Percentiles rank a stretch among this genome's conserved stretches.
These are phyloP conservation scores for Trissolcus brochymenae DNA, from an alignment of 2,888 invertebrate genomes.

Conservation along the genomic window DNA sequence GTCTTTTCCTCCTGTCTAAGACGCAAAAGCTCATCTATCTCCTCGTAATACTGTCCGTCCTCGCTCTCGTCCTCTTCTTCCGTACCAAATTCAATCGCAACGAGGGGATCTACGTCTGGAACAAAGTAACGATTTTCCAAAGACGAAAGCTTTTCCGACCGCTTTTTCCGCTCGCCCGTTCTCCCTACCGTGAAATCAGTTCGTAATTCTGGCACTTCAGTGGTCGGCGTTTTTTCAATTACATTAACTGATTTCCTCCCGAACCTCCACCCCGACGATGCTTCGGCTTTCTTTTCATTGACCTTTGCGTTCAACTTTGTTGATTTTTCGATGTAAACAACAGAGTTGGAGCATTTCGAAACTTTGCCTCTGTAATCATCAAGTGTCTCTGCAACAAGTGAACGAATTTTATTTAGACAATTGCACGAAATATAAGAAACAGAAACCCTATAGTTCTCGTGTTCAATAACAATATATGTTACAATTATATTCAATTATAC, in stretches of 20 bases:
- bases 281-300: constrained; percentile 20
- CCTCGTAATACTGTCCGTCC: constrained; percentile 63
- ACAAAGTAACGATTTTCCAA: constrained; percentile 36
- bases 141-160: constrained; percentile 57
- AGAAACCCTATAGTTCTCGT: neutral
- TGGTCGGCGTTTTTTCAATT: neutral
- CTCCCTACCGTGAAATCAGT: constrained; percentile 61
- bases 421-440: neutral
- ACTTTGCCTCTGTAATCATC: constrained; percentile 28
- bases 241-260: constrained; percentile 33
- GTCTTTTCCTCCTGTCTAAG: constrained; percentile 61
- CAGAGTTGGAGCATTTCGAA: constrained; percentile 2
- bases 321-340: constrained; percentile 33
- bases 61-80: constrained; percentile 60
- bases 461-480: no score
- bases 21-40: constrained; percentile 67
- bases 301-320: constrained; percentile 59
- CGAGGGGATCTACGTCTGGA: constrained; percentile 22
- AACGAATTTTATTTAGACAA: constrained; percentile 7
- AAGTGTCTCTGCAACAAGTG: constrained; percentile 34
- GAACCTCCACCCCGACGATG: neutral
- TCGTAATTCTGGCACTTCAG: constrained; percentile 68
- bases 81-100: constrained; percentile 46
- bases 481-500: no score
- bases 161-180: constrained; percentile 51